Conservation (phyloP, 2,113 vertebrate species). For the Pelmatolapia mariae region DNA sequence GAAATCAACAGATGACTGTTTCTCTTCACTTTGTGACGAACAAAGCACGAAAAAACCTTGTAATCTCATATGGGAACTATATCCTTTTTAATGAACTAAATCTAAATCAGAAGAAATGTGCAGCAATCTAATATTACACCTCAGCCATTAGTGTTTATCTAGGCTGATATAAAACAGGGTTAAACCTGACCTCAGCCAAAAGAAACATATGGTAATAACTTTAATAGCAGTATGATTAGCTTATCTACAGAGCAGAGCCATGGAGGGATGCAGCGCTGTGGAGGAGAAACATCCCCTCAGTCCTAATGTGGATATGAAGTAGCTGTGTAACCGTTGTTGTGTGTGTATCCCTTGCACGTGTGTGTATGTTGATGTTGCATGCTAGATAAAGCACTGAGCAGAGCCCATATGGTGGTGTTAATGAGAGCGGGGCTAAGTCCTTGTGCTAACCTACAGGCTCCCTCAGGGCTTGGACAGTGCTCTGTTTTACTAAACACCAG, state of each 20-base stretch:
- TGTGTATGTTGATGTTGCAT: background rate
- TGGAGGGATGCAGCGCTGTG: background rate
- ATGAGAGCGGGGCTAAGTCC: constrained; percentile 34
- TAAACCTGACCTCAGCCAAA: background rate
- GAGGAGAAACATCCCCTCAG: background rate
- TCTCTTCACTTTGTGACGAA: background rate
- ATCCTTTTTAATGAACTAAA: background rate
- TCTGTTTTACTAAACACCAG: constrained; percentile 20
- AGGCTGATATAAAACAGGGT: background rate
- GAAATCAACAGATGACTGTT: background rate
- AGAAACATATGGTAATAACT: background rate
- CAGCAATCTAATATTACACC: background rate
- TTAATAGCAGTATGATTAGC: background rate
- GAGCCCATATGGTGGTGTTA: constrained; percentile 34
- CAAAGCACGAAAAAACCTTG: fast-evolving
- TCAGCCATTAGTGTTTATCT: background rate
- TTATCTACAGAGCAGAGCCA: background rate
- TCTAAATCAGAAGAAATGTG: background rate
- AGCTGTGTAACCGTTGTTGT: background rate
- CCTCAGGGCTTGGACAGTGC: background rate
- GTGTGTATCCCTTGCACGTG: background rate
- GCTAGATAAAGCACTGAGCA: background rate
- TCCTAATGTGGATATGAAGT: background rate
- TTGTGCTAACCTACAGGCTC: constrained; percentile 36
- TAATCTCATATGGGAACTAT: background rate